Evolutionary conservation across 2,113 vertebrate genomes (phyloP), one percentile per base, ranked within the genome.

Genomic region (Malurus melanocephalus): DNA sequence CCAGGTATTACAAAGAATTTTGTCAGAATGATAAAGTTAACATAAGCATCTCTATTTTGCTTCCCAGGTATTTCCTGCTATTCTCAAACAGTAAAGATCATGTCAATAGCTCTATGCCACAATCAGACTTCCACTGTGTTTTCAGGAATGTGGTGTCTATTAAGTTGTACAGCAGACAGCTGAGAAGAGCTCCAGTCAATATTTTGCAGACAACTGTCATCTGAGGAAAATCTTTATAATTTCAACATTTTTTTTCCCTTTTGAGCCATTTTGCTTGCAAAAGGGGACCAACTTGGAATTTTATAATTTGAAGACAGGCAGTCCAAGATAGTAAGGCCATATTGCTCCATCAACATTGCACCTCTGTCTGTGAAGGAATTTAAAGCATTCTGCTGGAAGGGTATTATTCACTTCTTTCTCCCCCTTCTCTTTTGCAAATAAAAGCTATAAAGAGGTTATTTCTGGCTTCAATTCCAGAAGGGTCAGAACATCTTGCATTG

Each of bases 31-130:
- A 79, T 55, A 80, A 66, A 89, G 75, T 69, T 85, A 91, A 87
- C 53, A 18, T 76, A 89, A 66, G 21, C 35, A 52, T 83, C n/a
- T 80, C 49, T 92, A 59, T 89, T 92, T 88, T 88, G n/a, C 35
- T 91, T 74, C 64, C 40, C 45, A 53, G 59, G 9, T 72, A 77
- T 92, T 82, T 92, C 82, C 69, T 89, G 32, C 38, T 32, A 14
- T 68, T 93, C 77, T 92, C 74, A 85, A 68, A 57, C 19, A 49
- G 40, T 51, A 91, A 94, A 94, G 59, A 91, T 80, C 72, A 94
- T 43, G 60, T 85, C 91, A 88, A 94, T 57, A 93, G 46, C 60
- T 88, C 28, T 86, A 22, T 51, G 46, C 40, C 46, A 52, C 45
- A 81, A 77, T 75, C 52, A 93, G 82, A 93, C 82, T 80, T 89